Base-by-base conservation (phyloP, 2,797 vertebrate genomes). In the Thamnophis elegans region DNA sequence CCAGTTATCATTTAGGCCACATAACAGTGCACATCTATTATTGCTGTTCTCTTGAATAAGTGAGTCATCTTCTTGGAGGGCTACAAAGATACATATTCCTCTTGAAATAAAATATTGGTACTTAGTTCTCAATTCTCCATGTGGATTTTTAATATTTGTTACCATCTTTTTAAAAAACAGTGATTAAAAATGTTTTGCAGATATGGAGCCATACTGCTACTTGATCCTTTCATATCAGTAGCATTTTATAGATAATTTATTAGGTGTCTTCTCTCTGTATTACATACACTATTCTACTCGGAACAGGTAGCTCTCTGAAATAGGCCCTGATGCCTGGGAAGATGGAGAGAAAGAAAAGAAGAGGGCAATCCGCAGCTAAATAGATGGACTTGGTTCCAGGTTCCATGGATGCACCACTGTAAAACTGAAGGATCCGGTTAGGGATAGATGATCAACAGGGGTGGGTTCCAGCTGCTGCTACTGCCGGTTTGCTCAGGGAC, bases 41-140 rank as follows among this genome's bases (percentile, higher is more conserved):
- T 93, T 94, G 8, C 60, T 95, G 89, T 92, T 94, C 82, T 94
- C 91, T 95, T 89, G 91, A 92, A 9, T 89, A 92, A 62, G 18
- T 56, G 87, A 94, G 90, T 91, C 51, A 92, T 95, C 73, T 1
- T 91, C 94, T 94, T 95, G 93, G 92, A 93, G 89, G 90, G 25
- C n/a, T 32, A 0, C 92, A 68, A 88, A 92, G 93, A 10, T 94
- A 92, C 95, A 95, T 95, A 0, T 1, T 92, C 92, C 94, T 56
- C 16, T 93, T 92, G 54, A 94, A 96, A 97, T 96, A 96, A 96
- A 97, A 95, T 28, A 0, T 93, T 91, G 8, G 47, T 91, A 68
- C 62, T 90, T 93, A 90, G 55, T 56, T 28, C 25, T 95, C 90
- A 91, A 92, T 96, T 95, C 95, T 95, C 87, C 93, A 94, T 94